Evolutionary conservation across 2,113 vertebrate genomes (phyloP).

Genomic region (Gambusia holbrooki): DNA sequence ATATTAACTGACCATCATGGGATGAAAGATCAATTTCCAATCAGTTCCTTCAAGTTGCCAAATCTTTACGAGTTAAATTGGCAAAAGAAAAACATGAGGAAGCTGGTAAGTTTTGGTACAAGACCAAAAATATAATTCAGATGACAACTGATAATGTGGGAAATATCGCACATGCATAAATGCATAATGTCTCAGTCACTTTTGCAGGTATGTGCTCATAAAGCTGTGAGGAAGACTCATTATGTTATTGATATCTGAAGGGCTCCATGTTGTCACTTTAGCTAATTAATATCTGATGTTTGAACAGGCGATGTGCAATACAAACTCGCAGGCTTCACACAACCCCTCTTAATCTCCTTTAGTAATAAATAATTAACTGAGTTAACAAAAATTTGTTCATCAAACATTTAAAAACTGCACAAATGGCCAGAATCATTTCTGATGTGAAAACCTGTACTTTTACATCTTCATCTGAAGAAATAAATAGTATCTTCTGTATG

Average conservation of each 20-base stretch:
- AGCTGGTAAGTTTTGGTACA: background rate
- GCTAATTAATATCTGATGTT: background rate
- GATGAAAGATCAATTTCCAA: no score
- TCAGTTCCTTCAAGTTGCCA: no score
- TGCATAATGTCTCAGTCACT: background rate
- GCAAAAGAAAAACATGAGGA: no score
- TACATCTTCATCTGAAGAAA: background rate
- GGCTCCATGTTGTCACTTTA: background rate
- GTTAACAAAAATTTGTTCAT: background rate
- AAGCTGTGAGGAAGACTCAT: background rate
- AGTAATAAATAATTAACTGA: background rate
- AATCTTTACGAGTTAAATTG: no score
- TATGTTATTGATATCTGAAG: background rate
- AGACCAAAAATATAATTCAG: background rate
- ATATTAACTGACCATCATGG: no score
- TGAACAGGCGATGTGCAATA: background rate
- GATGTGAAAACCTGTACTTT: background rate
- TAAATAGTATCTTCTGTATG: background rate
- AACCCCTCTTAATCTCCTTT: background rate
- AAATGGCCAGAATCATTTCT: no score
- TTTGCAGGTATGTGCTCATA: background rate
- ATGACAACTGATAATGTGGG: background rate
- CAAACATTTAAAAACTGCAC: background rate
- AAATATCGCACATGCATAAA: background rate
- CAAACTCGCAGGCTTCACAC: background rate